Conservation (phyloP, 2,113 vertebrate genomes). For the Tretioscincus oriximinensis region DNA sequence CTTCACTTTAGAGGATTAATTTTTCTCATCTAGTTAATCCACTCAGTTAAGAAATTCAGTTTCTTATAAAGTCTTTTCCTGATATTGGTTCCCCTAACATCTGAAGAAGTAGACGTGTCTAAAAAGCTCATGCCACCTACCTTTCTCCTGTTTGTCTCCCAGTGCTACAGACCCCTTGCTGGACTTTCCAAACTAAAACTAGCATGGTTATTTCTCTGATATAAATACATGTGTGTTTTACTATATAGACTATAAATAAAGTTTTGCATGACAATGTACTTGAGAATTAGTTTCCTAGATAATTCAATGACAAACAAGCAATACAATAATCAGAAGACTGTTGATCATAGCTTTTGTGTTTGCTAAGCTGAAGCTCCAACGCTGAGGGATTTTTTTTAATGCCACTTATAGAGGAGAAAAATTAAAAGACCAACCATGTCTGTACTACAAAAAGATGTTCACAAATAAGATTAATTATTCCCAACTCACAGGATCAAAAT, state of each 20-base stretch:
- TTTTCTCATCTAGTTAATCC: too few species aligned
- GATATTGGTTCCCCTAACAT: too few species aligned
- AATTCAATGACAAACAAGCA: background rate
- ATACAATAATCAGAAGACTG: background rate
- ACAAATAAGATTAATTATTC: slow-evolving; percentile 32
- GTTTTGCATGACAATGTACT: background rate
- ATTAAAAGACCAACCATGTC: background rate
- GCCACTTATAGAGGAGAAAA: background rate
- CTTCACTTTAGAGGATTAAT: too few species aligned
- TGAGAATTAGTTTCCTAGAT: background rate
- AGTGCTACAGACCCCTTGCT: too few species aligned
- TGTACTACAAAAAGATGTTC: background rate
- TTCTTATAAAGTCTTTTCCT: too few species aligned
- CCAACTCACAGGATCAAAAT: background rate
- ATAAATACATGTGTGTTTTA: background rate
- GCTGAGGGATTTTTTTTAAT: background rate
- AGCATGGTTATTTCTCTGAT: too few species aligned
- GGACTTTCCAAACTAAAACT: too few species aligned
- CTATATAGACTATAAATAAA: background rate
- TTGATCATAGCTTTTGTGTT: background rate
- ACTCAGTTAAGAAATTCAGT: too few species aligned
- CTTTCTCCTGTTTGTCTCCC: too few species aligned
- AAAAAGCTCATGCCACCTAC: too few species aligned
- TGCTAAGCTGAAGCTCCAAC: background rate
- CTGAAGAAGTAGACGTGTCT: too few species aligned